Percentiles rank a stretch among this genome's conserved stretches.
Conservation (phyloP, 2,113 vertebrate species). For the Anas platyrhynchos region DNA sequence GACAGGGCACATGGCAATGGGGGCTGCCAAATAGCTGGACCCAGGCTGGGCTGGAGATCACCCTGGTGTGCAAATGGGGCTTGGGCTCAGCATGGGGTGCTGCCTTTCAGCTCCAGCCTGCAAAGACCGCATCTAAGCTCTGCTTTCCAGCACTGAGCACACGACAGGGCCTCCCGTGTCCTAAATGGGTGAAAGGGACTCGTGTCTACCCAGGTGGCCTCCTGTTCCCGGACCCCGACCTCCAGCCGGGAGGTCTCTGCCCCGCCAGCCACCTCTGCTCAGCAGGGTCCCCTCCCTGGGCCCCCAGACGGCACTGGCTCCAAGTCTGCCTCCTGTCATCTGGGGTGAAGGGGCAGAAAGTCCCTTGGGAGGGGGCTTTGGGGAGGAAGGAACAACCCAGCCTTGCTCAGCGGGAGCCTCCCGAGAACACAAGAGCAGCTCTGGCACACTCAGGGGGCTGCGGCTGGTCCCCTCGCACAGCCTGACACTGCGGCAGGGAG, state of each 20-base stretch:
- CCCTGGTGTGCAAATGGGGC: rapidly evolving
- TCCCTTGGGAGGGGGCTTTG: not conserved
- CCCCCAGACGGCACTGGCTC: not conserved
- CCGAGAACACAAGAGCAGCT: not conserved
- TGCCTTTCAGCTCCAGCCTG: not conserved
- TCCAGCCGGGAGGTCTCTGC: not conserved
- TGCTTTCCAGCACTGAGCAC: not conserved
- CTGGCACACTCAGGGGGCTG: rapidly evolving
- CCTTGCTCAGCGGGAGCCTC: not conserved
- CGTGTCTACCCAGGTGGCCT: not conserved
- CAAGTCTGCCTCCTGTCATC: not conserved
- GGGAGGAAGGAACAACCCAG: not conserved
- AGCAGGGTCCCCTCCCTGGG: not conserved
- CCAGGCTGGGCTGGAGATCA: not conserved
- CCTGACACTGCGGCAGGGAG: not conserved
- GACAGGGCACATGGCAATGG: rapidly evolving
- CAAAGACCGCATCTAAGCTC: not conserved
- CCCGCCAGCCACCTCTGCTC: not conserved
- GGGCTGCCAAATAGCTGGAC: not conserved
- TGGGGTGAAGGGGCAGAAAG: not conserved
- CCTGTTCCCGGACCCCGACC: not conserved
- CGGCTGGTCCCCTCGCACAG: rapidly evolving
- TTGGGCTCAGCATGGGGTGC: not conserved
- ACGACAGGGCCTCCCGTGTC: not conserved
- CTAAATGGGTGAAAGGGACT: not conserved